Evolutionary conservation across 2,113 vertebrate species (phyloP).

Genomic region (Heterochromis multidens): DNA sequence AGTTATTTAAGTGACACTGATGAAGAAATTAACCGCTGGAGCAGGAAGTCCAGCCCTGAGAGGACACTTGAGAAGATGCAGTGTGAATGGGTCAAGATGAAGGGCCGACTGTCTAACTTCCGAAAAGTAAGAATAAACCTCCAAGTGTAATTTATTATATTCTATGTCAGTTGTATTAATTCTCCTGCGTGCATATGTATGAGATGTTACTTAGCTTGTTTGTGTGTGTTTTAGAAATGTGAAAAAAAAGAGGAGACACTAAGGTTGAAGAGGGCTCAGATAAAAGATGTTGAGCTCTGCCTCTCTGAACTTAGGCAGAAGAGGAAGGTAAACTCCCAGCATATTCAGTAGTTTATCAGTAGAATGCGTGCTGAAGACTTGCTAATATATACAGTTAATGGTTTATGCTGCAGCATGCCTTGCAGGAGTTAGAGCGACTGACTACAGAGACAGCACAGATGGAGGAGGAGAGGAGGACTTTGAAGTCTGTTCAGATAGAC

Average conservation of each 20-base stretch:
- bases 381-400: neutral
- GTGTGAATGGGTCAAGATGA: constrained; percentile 32
- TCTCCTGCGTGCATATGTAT: neutral
- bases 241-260: constrained; percentile 54
- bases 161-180: neutral
- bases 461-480: constrained; percentile 33
- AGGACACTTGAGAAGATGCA: constrained; percentile 14
- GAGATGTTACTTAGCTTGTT: neutral
- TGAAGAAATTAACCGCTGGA: constrained; percentile 2
- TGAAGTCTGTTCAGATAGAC: constrained; percentile 41
- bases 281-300: constrained; percentile 50
- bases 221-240: constrained; percentile 47
- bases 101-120: constrained; percentile 20
- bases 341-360: neutral
- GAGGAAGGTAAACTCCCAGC: constrained; percentile 56
- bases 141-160: neutral
- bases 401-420: constrained; percentile 44
- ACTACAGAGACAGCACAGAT: constrained; percentile 35
- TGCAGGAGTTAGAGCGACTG: constrained; percentile 21
- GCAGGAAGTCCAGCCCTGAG: neutral
- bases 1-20: constrained; percentile 15
- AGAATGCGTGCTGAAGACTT: neutral
- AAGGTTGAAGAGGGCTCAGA: constrained; percentile 49
- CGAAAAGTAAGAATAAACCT: constrained; percentile 28
- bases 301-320: constrained; percentile 51